A percentile compares a stretch with the other conserved stretches of the same genome.
Evolutionary conservation across 2,797 vertebrate species (phyloP).

Genomic region (Acanthurus leucopareius): DNA sequence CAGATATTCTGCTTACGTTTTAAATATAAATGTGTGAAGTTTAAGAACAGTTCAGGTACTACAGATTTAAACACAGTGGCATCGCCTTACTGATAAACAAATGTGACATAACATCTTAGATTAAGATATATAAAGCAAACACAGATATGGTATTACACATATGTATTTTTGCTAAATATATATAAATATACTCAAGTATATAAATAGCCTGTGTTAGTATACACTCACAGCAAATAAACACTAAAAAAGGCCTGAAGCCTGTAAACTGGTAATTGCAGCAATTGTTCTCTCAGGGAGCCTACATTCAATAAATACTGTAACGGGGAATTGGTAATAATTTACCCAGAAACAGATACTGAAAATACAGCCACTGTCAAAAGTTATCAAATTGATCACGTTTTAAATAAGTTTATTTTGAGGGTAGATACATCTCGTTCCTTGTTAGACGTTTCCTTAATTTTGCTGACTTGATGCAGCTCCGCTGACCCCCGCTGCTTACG

Average conservation of each 20-base stretch:
- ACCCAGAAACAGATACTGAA: no score
- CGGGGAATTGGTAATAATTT: no score
- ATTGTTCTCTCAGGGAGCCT: no score
- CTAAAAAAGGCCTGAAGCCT: no score
- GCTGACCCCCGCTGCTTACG: not conserved
- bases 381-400: not conserved
- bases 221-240: not conserved
- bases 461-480: not conserved
- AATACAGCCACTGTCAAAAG: not conserved
- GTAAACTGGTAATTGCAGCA: no score
- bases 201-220: not conserved
- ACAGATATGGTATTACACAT: not conserved
- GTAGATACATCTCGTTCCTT: fast-evolving
- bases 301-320: no score
- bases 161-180: not conserved
- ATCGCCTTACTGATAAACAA: not conserved
- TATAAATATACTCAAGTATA: not conserved
- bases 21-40: not conserved
- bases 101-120: not conserved
- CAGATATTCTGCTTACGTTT: no score
- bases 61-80: not conserved
- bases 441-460: not conserved
- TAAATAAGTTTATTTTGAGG: conserved; percentile 58
- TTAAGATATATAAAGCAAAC: no score
- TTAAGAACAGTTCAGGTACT: no score